These are phyloP conservation scores for Leuciscus idus DNA, from an alignment of 2,113 vertebrate species.

Conservation along the genomic window DNA sequence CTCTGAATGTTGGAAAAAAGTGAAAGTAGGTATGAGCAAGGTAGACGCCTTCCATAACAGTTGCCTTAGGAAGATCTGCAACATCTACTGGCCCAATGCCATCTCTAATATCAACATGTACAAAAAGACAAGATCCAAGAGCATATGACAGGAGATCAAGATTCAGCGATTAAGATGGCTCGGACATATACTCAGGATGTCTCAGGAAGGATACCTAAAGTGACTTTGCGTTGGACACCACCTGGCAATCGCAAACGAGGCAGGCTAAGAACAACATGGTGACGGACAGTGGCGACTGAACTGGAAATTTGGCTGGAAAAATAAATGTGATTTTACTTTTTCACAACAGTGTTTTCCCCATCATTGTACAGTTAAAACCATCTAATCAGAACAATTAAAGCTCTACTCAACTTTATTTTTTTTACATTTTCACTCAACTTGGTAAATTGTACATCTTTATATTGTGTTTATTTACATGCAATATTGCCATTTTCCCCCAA, in stretches of 20 bases:
- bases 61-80: too few relatives aligned
- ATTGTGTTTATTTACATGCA: not conserved
- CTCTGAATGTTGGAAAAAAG: too few relatives aligned
- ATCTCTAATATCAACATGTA: not conserved
- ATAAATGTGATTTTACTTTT: not conserved
- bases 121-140: not conserved
- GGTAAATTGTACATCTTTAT: not conserved
- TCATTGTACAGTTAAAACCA: not conserved
- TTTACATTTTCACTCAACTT: not conserved
- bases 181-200: too few relatives aligned
- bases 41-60: too few relatives aligned
- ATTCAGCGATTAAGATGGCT: not conserved
- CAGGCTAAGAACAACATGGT: too few relatives aligned
- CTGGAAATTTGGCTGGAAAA: too few relatives aligned
- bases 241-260: too few relatives aligned
- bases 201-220: too few relatives aligned
- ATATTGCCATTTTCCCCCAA: not conserved
- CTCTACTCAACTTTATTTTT: not conserved
- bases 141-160: not conserved
- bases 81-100: not conserved
- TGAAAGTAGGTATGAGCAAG: too few relatives aligned
- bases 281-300: too few relatives aligned
- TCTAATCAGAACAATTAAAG: too few relatives aligned
- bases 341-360: not conserved
- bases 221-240: too few relatives aligned